Conservation (phyloP, 2,888 invertebrate species). For the Chaetogeoica ovagalla region DNA sequence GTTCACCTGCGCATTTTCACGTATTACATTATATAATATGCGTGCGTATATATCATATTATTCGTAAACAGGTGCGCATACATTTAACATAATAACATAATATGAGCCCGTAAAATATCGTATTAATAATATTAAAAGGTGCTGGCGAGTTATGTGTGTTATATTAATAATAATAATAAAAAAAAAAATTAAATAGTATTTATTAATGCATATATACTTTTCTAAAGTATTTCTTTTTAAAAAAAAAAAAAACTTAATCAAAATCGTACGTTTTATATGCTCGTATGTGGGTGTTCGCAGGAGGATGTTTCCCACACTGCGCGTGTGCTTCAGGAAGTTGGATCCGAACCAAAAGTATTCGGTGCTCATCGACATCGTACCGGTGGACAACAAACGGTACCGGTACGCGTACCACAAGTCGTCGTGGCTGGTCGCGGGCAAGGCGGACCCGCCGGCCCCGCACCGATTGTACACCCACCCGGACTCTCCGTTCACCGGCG, state of each 20-base stretch:
- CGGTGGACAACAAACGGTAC: slow-evolving; percentile 77
- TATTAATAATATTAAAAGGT: no score
- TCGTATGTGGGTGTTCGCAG: slow-evolving; percentile 62
- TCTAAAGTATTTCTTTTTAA: no score
- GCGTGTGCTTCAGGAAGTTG: slow-evolving; percentile 73
- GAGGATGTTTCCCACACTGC: slow-evolving; percentile 79
- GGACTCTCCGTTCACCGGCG: slow-evolving; percentile 76
- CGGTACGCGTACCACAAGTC: slow-evolving; percentile 82
- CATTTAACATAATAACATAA: no score
- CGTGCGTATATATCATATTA: no score
- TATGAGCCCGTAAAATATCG: no score
- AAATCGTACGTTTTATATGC: no score
- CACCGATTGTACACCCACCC: slow-evolving; percentile 76
- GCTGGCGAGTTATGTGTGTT: no score
- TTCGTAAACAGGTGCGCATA: neutral
- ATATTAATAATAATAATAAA: no score
- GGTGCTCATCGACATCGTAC: slow-evolving; percentile 77
- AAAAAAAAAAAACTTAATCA: no score
- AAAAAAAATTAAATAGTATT: no score
- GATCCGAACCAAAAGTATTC: slow-evolving; percentile 71
- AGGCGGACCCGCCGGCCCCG: slow-evolving; percentile 76
- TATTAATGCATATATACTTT: no score
- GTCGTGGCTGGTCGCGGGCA: slow-evolving; percentile 80
- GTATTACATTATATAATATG: neutral
- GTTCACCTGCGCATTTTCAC: slow-evolving; percentile 45